phyloP scores from a whole-genome alignment of 1,140 invertebrate genomes.

The Drosophila lini region DNA sequence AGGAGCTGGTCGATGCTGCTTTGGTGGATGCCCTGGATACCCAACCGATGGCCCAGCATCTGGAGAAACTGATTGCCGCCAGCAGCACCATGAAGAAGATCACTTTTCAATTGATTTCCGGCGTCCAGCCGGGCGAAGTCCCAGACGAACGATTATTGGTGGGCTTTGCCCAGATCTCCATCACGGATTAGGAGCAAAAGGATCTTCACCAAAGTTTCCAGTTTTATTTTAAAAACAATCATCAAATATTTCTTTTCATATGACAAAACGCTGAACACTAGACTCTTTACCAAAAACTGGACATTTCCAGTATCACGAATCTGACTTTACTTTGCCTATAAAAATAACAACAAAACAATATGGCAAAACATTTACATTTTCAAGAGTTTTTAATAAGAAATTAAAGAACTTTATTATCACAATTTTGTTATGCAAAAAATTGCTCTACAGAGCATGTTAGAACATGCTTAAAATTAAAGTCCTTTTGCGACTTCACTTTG shows the following conservation, averaged over 20 bases:
- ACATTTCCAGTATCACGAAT: neutral
- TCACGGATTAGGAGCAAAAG: conserved; percentile 88
- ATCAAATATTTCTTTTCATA: no score
- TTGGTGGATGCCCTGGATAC: conserved; percentile 96
- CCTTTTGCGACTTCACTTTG: no score
- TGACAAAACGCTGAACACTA: no score
- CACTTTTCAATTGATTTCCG: conserved; percentile 94
- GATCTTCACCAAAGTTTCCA: neutral
- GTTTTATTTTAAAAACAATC: no score
- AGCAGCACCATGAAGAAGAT: conserved; percentile 88
- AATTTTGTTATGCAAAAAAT: no score
- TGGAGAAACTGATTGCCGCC: conserved; percentile 95
- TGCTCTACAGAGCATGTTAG: no score
- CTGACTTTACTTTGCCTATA: neutral
- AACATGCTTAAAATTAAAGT: no score
- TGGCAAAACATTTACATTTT: neutral
- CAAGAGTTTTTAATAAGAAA: no score
- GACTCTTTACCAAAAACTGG: no score
- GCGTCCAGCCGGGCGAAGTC: conserved; percentile 91
- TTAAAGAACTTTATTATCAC: no score
- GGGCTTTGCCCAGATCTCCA: conserved; percentile 98
- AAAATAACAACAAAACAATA: neutral
- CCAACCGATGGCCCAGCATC: conserved; percentile 95
- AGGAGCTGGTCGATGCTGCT: conserved; percentile 97
- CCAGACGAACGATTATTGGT: conserved; percentile 97